These are phyloP conservation scores for Rhogogaster chlorosoma DNA, from an alignment of 2,888 invertebrate genomes.

Conservation along the genomic window DNA sequence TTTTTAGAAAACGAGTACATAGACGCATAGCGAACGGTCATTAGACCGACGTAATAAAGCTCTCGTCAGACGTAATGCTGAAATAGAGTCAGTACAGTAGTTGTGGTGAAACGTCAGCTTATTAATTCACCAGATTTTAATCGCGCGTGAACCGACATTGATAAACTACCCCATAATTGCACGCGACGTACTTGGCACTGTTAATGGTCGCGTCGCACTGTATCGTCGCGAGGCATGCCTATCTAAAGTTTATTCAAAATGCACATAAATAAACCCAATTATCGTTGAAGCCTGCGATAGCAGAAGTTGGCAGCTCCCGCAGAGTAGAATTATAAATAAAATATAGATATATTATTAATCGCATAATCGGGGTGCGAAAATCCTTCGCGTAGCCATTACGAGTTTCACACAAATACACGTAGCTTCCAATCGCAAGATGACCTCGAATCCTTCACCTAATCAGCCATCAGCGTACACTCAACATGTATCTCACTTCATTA, in stretches of 20 bases:
- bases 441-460: not conserved
- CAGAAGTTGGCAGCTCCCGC: not conserved
- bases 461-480: not conserved
- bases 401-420: not conserved
- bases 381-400: not conserved
- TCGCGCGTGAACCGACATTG: conserved; percentile 43
- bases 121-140: conserved; percentile 38
- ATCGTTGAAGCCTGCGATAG: not conserved
- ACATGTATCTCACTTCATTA: not conserved
- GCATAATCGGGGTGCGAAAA: not conserved
- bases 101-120: conserved; percentile 12
- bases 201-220: conserved; percentile 7
- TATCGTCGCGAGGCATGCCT: not conserved
- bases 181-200: conserved; percentile 17
- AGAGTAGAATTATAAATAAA: not conserved
- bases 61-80: not conserved
- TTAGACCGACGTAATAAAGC: conserved; percentile 8
- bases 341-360: not conserved
- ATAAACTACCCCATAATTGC: conserved; percentile 36
- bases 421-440: not conserved
- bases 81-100: conserved; percentile 12
- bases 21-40: not conserved
- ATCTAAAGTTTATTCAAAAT: conserved; percentile 12
- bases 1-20: not conserved
- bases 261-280: not conserved